Evolutionary conservation across 92 coral and sea anemone species (phyloP), one percentile per base, ranked within the genome.

Genomic region (Epizoanthus ramosus): DNA sequence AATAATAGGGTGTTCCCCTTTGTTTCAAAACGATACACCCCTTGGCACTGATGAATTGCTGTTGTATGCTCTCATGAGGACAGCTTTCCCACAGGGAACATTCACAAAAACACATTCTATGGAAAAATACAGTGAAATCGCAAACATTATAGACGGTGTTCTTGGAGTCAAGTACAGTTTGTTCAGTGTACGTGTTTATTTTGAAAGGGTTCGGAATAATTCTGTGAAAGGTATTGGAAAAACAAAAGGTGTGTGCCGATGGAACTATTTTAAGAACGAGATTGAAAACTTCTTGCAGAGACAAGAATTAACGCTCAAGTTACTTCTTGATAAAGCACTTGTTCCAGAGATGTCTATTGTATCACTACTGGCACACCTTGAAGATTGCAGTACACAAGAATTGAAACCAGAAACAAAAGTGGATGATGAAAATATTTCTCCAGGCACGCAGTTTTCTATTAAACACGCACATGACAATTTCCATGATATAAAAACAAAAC

Each of bases 221-320:
- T 19, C 18, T 22, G 80, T 73, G 13, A 83, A 43, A 63, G 81
- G 87, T 83, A 15, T 83, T 83, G 87, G 83, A 58, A 74, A 84
- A 84, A 84, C 31, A 47, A 83, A 73, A 17, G 87, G 87, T 43
- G 47, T 84, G 47, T 52, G 73, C 52, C 56, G 83, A 74, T 83
- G 81, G 81, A 74, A 70, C 69, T 63, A 60, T 31, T 84, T 70
- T 25, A 37, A 74, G 19, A 61, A 74, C 7, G 39, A 84, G 13
- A 74, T n/a, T 39, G 59, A 22, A 8, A 22, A 5, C 18, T 74
- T 84, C 54, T 58, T 74, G 39, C 54, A 84, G n/a, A 22, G 19
- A 19, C 69, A 74, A 33, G 60, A 54, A 10, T 21, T 25, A 24
- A 69, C 80, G 6, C 83, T 84, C 43, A 64, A 61, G 35, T 2